Evolutionary conservation across 2,113 vertebrate species (phyloP).

Genomic region (Paradoxurus hermaphroditus): DNA sequence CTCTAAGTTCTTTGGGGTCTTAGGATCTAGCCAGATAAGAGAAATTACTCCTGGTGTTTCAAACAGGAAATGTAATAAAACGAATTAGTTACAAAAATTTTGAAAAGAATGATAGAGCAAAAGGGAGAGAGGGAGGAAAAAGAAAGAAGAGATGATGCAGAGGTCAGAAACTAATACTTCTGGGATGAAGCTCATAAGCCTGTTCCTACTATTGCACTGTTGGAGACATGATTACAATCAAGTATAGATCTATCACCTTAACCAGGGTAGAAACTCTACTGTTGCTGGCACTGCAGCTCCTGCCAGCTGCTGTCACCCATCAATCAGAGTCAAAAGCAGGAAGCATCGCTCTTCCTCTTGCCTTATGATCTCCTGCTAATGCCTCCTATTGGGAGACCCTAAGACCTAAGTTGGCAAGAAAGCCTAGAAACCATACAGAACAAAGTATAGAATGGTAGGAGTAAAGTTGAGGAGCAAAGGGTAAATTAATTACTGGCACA

Average conservation of each 20-base stretch:
- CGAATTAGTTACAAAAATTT: background rate
- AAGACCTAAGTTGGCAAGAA: background rate
- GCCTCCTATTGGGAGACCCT: background rate
- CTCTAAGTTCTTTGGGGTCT: background rate
- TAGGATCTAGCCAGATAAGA: background rate
- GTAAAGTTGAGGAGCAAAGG: background rate
- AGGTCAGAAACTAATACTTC: background rate
- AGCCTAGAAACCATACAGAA: background rate
- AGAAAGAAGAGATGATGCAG: background rate
- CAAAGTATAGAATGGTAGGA: background rate
- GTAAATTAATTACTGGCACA: background rate
- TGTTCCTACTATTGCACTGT: background rate
- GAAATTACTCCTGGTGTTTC: background rate
- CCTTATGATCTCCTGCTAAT: background rate
- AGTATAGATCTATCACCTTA: background rate
- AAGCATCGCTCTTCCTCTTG: background rate
- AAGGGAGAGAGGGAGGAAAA: background rate
- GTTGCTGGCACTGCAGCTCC: background rate
- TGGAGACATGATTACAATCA: background rate
- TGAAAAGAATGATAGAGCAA: background rate
- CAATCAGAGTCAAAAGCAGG: background rate
- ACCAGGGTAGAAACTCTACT: background rate
- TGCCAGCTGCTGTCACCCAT: background rate
- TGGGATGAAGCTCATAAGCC: background rate
- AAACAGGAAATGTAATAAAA: conserved; percentile 11